Conservation (phyloP, 2,888 invertebrate genomes). For the Rhagonycha fulva region DNA sequence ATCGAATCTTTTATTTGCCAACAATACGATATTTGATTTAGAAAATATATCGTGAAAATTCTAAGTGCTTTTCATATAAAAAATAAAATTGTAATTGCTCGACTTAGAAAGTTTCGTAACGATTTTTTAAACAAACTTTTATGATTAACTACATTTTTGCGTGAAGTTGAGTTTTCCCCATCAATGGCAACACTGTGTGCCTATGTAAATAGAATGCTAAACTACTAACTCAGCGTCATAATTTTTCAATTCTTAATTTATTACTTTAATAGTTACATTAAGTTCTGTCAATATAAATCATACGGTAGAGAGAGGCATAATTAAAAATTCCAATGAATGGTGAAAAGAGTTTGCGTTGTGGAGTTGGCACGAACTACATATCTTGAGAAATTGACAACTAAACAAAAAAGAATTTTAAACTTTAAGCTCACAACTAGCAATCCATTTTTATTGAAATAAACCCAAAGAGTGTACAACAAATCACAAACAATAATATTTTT, state of each 20-base stretch:
- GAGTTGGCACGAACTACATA: not conserved
- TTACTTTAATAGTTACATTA: not conserved
- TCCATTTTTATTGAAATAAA: too few relatives aligned
- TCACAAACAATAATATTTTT: too few relatives aligned
- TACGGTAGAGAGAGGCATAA: not conserved
- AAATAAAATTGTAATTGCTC: not conserved
- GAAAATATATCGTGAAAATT: not conserved
- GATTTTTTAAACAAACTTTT: not conserved
- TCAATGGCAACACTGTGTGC: not conserved
- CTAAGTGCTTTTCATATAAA: not conserved
- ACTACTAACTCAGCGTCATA: not conserved
- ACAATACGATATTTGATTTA: not conserved
- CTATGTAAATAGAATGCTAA: not conserved
- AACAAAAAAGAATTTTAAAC: not conserved
- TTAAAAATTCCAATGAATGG: not conserved
- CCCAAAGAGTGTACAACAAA: too few relatives aligned
- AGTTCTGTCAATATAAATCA: not conserved
- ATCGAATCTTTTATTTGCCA: not conserved
- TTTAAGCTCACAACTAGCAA: not conserved
- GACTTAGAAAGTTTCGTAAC: not conserved
- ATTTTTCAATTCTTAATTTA: not conserved
- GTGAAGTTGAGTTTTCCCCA: not conserved
- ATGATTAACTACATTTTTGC: not conserved
- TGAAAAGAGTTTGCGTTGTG: not conserved
- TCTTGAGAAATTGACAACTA: not conserved